Conservation (phyloP, 2,888 invertebrate genomes). For the Cryptophagus acutangulus region DNA sequence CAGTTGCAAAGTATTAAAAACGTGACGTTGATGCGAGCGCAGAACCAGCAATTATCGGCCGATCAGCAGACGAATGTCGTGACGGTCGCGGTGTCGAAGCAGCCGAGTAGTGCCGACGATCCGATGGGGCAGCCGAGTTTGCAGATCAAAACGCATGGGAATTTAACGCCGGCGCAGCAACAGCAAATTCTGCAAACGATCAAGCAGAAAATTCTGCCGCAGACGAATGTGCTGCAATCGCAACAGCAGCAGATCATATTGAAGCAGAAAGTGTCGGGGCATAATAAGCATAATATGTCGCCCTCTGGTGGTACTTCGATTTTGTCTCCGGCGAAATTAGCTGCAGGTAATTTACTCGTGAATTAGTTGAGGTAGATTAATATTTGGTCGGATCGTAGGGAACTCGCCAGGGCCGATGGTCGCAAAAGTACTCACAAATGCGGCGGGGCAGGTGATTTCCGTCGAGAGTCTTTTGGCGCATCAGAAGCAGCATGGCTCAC, state of each 20-base stretch:
- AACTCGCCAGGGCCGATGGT: constrained; percentile 55
- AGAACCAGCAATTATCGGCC: constrained; percentile 21
- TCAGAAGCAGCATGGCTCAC: constrained; percentile 48
- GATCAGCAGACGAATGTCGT: constrained; percentile 24
- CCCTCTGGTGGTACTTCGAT: constrained; percentile 19
- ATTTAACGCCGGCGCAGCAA: constrained; percentile 46
- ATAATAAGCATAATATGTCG: constrained; percentile 23
- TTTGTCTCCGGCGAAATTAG: constrained; percentile 11
- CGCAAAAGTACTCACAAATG: constrained; percentile 69
- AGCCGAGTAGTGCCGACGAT: constrained; percentile 21
- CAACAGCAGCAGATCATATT: constrained; percentile 49
- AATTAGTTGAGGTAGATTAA: too few species aligned
- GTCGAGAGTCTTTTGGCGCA: constrained; percentile 57
- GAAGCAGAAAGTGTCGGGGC: constrained; percentile 43
- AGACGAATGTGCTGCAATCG: constrained; percentile 39
- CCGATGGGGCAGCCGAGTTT: constrained; percentile 30
- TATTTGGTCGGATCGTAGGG: too few species aligned
- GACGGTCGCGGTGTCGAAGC: constrained; percentile 31
- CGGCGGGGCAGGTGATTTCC: constrained; percentile 57
- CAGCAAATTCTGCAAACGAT: constrained; percentile 49
- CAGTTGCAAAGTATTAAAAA: constrained; percentile 45
- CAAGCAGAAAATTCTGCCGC: constrained; percentile 44
- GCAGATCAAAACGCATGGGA: constrained; percentile 37
- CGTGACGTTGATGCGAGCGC: constrained; percentile 40
- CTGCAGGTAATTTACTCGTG: constrained; percentile 37